These are phyloP conservation scores for Zoanthus sociatus DNA, from an alignment of 92 coral and sea anemone species.

Conservation along the genomic window DNA sequence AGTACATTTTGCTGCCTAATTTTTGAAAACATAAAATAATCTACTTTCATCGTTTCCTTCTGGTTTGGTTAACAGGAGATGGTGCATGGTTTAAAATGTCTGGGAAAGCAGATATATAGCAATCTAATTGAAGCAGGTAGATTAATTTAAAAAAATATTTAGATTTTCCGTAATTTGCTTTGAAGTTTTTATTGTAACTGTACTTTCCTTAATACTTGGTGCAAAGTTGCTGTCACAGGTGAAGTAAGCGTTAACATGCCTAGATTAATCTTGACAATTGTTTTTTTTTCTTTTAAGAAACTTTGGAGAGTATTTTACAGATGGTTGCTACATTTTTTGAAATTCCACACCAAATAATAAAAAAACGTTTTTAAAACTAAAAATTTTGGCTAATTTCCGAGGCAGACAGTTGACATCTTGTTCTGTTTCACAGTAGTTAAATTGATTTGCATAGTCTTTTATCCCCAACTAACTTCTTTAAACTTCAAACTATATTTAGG, in stretches of 20 bases:
- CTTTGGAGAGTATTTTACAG: not conserved
- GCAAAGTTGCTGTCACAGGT: not conserved
- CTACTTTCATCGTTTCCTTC: not conserved
- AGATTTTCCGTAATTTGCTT: too few species aligned
- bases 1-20: not conserved
- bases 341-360: not conserved
- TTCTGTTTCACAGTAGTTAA: not conserved
- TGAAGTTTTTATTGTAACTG: not conserved
- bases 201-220: not conserved
- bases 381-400: not conserved
- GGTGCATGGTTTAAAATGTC: not conserved
- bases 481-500: not conserved
- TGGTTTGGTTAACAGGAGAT: not conserved
- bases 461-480: not conserved
- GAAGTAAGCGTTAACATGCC: not conserved
- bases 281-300: not conserved
- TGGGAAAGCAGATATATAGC: not conserved
- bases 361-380: not conserved
- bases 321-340: not conserved
- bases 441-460: not conserved
- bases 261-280: not conserved
- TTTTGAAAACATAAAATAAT: not conserved
- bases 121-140: not conserved
- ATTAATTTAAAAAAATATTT: too few species aligned
- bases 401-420: not conserved